phyloP scores from a whole-genome alignment of 2,113 vertebrate genomes.

The Cryptotis parvus region DNA sequence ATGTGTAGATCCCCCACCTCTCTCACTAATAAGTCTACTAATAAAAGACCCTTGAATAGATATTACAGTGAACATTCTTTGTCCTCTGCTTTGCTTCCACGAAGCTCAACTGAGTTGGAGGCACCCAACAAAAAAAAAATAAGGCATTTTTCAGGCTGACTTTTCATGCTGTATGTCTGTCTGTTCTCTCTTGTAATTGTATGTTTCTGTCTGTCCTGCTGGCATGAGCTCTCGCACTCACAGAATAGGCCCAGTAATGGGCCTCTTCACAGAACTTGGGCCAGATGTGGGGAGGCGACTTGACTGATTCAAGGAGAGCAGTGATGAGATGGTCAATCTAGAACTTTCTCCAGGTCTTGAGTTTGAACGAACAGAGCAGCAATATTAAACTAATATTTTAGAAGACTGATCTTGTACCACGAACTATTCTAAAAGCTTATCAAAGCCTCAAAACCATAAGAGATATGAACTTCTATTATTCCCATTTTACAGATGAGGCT shows the following conservation, averaged over 20 bases:
- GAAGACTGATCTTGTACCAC: not conserved
- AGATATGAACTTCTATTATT: not conserved
- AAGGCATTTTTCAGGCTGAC: constrained; percentile 48
- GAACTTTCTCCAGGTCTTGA: not conserved
- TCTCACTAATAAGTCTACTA: constrained; percentile 72
- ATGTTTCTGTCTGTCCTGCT: not conserved
- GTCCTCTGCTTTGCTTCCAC: constrained; percentile 68
- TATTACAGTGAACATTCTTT: constrained; percentile 77
- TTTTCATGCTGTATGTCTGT: constrained; percentile 41
- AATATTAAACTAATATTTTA: not conserved
- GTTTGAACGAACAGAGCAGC: not conserved
- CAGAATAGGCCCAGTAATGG: too few species aligned
- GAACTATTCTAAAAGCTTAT: not conserved
- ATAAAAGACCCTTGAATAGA: constrained; percentile 74
- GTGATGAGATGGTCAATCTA: not conserved
- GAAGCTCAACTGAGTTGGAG: constrained; percentile 56
- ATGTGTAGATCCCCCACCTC: constrained; percentile 52
- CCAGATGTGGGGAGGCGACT: not conserved
- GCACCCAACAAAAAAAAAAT: constrained; percentile 56
- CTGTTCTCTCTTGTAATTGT: not conserved
- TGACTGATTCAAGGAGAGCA: not conserved
- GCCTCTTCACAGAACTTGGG: not conserved
- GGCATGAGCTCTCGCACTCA: not conserved
- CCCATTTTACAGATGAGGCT: not conserved
- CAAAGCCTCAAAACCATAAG: not conserved